Evolutionary conservation across 30 jellyfish, hydroid and myxozoan genomes (phyloP).

Genomic region (Aurelia aurita): DNA sequence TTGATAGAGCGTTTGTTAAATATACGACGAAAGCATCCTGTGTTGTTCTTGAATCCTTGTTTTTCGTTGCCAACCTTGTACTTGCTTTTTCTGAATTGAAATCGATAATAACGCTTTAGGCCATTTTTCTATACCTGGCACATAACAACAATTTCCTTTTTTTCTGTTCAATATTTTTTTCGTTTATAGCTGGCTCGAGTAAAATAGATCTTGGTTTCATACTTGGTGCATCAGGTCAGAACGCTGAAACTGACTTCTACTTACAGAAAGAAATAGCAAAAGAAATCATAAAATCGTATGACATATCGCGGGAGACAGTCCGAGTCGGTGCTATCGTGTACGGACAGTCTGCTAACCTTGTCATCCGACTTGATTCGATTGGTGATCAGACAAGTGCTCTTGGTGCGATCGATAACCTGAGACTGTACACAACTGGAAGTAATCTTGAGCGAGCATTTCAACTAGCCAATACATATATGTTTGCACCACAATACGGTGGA

Average conservation of each 20-base stretch:
- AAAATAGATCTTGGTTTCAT: conserved; percentile 44
- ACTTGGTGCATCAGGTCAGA: conserved; percentile 56
- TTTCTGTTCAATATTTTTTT: no score
- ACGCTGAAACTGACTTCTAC: conserved; percentile 31
- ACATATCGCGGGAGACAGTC: conserved; percentile 48
- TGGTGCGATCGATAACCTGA: conserved; percentile 26
- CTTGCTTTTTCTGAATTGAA: no score
- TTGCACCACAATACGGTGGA: conserved; percentile 63
- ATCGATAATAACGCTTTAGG: no score
- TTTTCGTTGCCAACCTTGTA: no score
- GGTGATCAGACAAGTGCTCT: conserved; percentile 8
- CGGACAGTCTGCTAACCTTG: conserved; percentile 23
- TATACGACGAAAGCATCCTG: no score
- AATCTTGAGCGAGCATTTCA: conserved; percentile 72
- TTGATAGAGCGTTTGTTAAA: no score
- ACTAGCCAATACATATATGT: conserved; percentile 42
- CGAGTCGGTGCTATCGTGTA: conserved; percentile 60
- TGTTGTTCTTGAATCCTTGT: no score
- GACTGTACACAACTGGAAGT: conserved; percentile 8
- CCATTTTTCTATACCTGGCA: no score
- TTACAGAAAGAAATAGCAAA: conserved; percentile 61
- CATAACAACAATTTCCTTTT: no score
- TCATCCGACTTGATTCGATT: conserved; percentile 34
- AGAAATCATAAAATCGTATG: conserved; percentile 33
- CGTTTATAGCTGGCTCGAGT: no score